Percentiles rank a stretch among this genome's conserved stretches.
phyloP scores from a whole-genome alignment of 2,113 vertebrate species.

The Macheiramphus alcinus region DNA sequence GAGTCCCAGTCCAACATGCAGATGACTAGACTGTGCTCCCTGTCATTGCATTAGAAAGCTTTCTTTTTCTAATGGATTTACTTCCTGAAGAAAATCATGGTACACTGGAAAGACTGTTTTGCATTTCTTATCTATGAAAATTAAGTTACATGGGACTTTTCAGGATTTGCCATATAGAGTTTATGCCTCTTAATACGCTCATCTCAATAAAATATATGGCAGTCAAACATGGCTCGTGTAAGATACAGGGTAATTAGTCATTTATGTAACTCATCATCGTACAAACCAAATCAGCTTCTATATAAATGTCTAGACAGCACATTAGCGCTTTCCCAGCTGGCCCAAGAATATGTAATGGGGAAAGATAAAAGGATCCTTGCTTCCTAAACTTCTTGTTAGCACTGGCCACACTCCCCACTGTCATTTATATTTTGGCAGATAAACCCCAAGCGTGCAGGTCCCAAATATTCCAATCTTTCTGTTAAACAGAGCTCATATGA shows the following conservation, averaged over 20 bases:
- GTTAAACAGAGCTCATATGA: background rate
- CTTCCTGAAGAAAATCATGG: background rate
- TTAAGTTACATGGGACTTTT: background rate
- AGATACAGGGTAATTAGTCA: background rate
- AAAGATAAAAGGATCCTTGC: background rate
- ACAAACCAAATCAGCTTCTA: constrained; percentile 10
- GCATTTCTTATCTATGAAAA: constrained; percentile 10
- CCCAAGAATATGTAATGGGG: background rate
- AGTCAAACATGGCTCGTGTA: background rate
- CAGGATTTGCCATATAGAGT: background rate
- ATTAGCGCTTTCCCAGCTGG: background rate
- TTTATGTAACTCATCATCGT: background rate
- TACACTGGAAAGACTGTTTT: background rate
- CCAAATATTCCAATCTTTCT: background rate
- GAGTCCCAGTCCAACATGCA: background rate
- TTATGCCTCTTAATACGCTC: background rate
- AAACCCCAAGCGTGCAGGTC: background rate
- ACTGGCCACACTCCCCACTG: background rate
- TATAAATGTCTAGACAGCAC: constrained; percentile 29
- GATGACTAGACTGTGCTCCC: background rate
- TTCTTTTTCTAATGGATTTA: background rate
- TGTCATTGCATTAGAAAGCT: constrained; percentile 1
- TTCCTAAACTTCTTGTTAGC: background rate
- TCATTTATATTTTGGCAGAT: background rate
- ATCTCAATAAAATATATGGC: background rate